Percentiles rank a stretch among this genome's conserved stretches.
These are phyloP conservation scores for Nicator chloris DNA, from an alignment of 2,113 vertebrate genomes.

Conservation along the genomic window DNA sequence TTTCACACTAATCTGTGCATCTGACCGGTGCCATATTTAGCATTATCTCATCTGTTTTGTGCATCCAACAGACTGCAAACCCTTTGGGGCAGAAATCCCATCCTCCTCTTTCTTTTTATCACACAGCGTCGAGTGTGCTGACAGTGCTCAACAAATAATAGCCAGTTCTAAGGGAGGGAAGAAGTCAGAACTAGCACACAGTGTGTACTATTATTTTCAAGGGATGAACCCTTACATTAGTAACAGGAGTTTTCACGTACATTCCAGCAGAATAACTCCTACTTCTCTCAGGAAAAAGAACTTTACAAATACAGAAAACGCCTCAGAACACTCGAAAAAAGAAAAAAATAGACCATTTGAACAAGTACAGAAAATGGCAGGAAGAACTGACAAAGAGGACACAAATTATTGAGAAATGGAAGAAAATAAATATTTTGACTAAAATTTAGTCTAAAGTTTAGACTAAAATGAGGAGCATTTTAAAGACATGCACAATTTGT, in stretches of 20 bases:
- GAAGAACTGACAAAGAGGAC: neutral
- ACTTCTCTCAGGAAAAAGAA: neutral
- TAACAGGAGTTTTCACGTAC: neutral
- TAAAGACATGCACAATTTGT: neutral
- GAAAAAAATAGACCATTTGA: neutral
- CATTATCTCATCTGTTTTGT: constrained; percentile 35
- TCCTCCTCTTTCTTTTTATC: constrained; percentile 11
- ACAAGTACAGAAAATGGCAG: neutral
- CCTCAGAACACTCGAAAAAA: neutral
- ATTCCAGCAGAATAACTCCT: neutral
- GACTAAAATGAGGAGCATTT: neutral
- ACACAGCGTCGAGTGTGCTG: neutral
- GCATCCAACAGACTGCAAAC: constrained; percentile 37
- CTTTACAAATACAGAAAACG: neutral
- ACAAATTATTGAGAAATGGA: neutral
- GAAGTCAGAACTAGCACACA: neutral
- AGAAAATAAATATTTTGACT: neutral
- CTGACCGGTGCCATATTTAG: constrained; percentile 12
- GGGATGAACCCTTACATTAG: neutral
- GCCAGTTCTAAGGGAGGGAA: neutral
- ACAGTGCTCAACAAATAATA: neutral
- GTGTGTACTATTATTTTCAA: neutral
- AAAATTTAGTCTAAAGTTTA: neutral
- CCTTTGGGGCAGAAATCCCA: constrained; percentile 46
- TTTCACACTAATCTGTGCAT: constrained; percentile 41